phyloP scores from a whole-genome alignment of 2,888 invertebrate species.

The Hecatera dysodea region DNA sequence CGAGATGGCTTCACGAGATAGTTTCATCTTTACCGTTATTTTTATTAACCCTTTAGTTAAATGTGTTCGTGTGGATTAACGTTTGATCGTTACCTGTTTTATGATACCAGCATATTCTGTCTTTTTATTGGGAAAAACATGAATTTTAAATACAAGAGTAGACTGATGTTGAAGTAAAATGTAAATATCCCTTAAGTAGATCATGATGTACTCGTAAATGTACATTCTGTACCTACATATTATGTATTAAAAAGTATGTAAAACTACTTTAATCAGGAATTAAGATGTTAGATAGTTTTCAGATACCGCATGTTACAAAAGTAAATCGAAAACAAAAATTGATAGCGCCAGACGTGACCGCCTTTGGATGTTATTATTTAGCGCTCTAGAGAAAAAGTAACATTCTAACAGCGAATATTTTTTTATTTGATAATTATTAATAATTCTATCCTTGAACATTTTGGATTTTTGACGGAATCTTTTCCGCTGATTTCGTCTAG shows the following conservation, averaged over 20 bases:
- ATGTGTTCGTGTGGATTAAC: conserved; percentile 13
- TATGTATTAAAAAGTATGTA: no score
- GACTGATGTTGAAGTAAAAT: neutral
- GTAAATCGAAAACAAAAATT: neutral
- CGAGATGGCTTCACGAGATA: conserved; percentile 6
- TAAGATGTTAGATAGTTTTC: no score
- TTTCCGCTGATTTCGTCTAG: no score
- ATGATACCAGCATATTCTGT: conserved; percentile 19
- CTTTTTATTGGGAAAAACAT: conserved; percentile 21
- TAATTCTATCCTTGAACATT: no score
- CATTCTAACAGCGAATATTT: no score
- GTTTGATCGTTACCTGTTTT: conserved; percentile 18
- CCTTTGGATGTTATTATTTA: no score
- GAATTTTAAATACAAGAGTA: neutral
- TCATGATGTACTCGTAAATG: neutral
- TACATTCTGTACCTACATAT: no score
- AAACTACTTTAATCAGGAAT: neutral
- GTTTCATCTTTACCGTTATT: conserved; percentile 35
- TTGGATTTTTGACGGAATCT: no score
- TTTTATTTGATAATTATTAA: no score
- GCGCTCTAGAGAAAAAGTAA: no score
- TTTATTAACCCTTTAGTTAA: conserved; percentile 32
- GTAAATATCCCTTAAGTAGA: neutral
- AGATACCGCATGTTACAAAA: neutral
- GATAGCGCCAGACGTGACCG: neutral